Evolutionary conservation across 2,113 vertebrate species (phyloP).

Genomic region (Thalassarche chlororhynchos): DNA sequence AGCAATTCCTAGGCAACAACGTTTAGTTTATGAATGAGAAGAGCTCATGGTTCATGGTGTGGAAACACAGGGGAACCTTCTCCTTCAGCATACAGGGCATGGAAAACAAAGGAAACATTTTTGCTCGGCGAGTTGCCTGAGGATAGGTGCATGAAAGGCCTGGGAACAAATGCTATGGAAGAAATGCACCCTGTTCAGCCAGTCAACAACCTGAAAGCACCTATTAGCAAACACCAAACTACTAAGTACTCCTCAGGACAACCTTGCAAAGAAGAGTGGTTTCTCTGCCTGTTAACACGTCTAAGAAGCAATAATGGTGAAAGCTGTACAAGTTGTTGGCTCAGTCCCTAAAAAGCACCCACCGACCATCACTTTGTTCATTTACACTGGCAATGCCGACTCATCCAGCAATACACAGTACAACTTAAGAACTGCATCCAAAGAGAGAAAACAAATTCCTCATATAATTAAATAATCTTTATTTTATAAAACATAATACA

Average conservation of each 20-base stretch:
- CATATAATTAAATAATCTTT: slow-evolving; percentile 63
- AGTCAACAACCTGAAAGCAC: neutral
- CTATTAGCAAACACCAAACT: neutral
- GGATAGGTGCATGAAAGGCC: neutral
- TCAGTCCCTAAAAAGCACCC: neutral
- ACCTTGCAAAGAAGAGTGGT: neutral
- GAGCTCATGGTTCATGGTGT: neutral
- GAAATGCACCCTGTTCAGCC: neutral
- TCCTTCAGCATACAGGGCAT: neutral
- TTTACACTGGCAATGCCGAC: neutral
- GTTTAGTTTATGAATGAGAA: neutral
- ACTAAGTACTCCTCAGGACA: neutral
- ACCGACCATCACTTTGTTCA: neutral
- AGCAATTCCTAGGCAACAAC: neutral
- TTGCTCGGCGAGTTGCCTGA: neutral
- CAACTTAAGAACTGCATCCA: neutral
- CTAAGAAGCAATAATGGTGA: neutral
- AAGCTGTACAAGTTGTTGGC: neutral
- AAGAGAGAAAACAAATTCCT: neutral
- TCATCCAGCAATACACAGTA: neutral
- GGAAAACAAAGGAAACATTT: neutral
- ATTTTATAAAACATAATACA: slow-evolving; percentile 79
- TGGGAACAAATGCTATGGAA: neutral
- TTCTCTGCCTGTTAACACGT: neutral
- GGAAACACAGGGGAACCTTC: neutral